phyloP scores from a whole-genome alignment of 23 tunicate species.

The Trididemnum miniatum region DNA sequence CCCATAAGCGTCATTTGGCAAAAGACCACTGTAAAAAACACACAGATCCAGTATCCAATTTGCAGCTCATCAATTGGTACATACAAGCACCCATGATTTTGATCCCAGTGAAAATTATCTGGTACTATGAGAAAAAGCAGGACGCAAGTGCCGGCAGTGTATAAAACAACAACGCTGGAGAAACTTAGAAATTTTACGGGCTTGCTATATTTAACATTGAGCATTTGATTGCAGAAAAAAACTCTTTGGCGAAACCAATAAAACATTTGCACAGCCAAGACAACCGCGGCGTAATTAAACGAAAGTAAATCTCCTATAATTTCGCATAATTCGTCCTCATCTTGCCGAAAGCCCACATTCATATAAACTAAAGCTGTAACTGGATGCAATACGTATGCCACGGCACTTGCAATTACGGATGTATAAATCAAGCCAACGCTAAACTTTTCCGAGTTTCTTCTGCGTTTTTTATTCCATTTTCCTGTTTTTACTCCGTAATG shows the following conservation, averaged over 20 bases:
- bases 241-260: constrained; percentile 25
- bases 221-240: constrained; percentile 13
- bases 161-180: neutral
- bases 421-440: neutral
- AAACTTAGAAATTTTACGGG: neutral
- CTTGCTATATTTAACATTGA: constrained; percentile 23
- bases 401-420: neutral
- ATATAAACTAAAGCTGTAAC: neutral
- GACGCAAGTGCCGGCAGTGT: neutral
- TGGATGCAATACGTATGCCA: neutral
- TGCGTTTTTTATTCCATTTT: neutral
- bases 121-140: neutral
- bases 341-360: neutral
- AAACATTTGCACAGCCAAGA: neutral
- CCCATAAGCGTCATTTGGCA: neutral
- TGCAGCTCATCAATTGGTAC: neutral
- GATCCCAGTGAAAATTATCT: neutral
- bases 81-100: neutral
- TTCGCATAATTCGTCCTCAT: neutral
- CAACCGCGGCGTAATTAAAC: neutral
- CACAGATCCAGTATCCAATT: neutral
- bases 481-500: constrained; percentile 16
- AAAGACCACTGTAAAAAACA: neutral
- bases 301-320: neutral
- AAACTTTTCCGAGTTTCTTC: neutral